Evolutionary conservation across 2,113 vertebrate genomes (phyloP).

Genomic region (Pterophyllum scalare): DNA sequence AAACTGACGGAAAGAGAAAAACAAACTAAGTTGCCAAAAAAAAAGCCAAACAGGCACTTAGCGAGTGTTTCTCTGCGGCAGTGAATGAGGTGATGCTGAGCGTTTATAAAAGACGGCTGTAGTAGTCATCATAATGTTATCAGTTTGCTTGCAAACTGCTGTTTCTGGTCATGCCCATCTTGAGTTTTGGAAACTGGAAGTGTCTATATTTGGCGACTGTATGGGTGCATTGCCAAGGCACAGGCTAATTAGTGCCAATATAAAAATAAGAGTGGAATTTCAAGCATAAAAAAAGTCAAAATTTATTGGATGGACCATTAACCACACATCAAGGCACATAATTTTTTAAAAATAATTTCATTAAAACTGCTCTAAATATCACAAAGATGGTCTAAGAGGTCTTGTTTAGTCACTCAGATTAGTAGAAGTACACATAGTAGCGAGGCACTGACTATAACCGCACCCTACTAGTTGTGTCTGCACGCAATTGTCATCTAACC

Average conservation of each 20-base stretch:
- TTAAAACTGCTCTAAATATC: background rate
- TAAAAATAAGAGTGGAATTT: background rate
- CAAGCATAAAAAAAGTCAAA: background rate
- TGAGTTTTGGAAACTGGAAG: background rate
- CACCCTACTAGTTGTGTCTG: background rate
- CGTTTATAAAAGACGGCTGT: background rate
- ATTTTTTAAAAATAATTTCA: background rate
- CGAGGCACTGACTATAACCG: background rate
- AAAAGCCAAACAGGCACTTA: background rate
- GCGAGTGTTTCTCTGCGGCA: background rate
- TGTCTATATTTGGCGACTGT: background rate
- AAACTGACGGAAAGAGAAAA: background rate
- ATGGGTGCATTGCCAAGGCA: background rate
- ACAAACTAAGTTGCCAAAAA: background rate
- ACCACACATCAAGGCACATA: background rate
- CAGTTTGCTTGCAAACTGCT: rapidly evolving
- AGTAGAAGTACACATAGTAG: background rate
- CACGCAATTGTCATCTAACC: background rate
- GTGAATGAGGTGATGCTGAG: background rate
- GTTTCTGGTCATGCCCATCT: background rate
- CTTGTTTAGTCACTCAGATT: background rate
- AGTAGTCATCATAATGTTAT: background rate
- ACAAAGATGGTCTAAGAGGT: background rate
- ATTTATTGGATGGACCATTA: background rate
- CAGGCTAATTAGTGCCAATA: background rate